Base-by-base conservation (phyloP, 2,888 invertebrate genomes). In the Philaethria dido region DNA sequence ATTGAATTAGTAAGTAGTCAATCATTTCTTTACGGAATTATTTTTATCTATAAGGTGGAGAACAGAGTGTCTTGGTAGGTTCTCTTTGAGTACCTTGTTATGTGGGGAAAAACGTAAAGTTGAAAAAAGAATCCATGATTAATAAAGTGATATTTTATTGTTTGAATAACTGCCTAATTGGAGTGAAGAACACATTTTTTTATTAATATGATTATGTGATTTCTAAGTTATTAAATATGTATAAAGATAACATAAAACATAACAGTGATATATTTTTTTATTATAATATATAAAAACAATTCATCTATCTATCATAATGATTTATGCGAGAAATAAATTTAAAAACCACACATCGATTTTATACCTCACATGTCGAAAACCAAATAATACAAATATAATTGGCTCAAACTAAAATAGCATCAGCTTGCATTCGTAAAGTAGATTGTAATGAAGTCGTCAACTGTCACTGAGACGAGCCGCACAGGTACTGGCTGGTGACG, bases 401-500 rank as follows among this genome's bases (percentile, higher is more conserved):
- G 60, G 50, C 20, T 44, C 18, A 65, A 60, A 57, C 47, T 5
- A 14, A 64, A 64, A 57, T 57, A 57, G 16, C 29, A 33, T 52
- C 29, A 52, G 29, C 22, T 44, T 65, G 47, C 18, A 18, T 33
- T 60, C 14, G 45, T 60, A 6, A 16, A 20, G 18, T 14, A 60
- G 45, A 60, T 60, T 47, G 50, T 57, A 50, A 65, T 60, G 65
- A 65, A 66, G 47, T 33, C 66, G 63, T 69, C 69, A 69, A 36
- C 55, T 66, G 66, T 61, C 69, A 57, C 2, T 45, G 48, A 6
- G 25, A 0, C 50, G 50, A 29, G 50, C 45, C 2, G 16, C 36
- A 25, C 44, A 0, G 44, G n/a, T 5, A 25, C 25, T 25, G 42
- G 3, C n/a, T n/a, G 16, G 42, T n/a, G 57, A 22, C 29, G 45